Evolutionary conservation across 2,113 vertebrate genomes (phyloP), one percentile per base, ranked within the genome.

Genomic region (Serinus canaria): DNA sequence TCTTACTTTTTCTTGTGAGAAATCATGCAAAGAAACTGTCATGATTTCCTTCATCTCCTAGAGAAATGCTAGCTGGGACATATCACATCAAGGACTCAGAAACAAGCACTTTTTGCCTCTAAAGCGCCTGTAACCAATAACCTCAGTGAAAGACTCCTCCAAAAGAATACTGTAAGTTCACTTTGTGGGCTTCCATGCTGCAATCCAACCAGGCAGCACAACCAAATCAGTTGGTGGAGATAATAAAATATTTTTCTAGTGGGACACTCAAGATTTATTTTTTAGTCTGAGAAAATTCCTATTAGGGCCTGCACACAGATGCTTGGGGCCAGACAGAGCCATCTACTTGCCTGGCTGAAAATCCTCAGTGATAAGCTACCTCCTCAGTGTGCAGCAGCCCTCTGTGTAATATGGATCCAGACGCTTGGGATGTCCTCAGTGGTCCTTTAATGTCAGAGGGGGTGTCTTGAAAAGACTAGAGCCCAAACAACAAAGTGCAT

Each of bases 401-500:
- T 35, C 27, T 79, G 39, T 9, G 13, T 50, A 75, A 53, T 0
- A 2, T 0, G 2, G n/a, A 66, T 37, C 7, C 1, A 22, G 56
- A 25, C 8, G 52, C 21, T 30, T 64, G 44, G 31, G 76, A 60
- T 66, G 39, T 49, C 37, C 43, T 13, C 2, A 2, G 13, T 27
- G 24, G 28, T 47, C 35, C 25, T 63, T 44, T 66, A 55, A 81
- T 62, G 58, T 92, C 31, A 83, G 62, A 55, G 25, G 8, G 2
- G 6, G 2, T 33, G 11, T 49, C 47, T 37, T 56, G 31, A 46
- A 67, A 83, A 70, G 24, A 44, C 30, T 49, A 63, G 10, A 78
- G 23, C 18, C 53, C 31, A 20, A 93, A 64, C 16, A 85, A 62
- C n/a, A 47, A 75, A 77, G 22, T 41, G 12, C 39, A 59, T 63